These are phyloP conservation scores for Merluccius polli DNA, from an alignment of 2,797 vertebrate species.

Conservation along the genomic window DNA sequence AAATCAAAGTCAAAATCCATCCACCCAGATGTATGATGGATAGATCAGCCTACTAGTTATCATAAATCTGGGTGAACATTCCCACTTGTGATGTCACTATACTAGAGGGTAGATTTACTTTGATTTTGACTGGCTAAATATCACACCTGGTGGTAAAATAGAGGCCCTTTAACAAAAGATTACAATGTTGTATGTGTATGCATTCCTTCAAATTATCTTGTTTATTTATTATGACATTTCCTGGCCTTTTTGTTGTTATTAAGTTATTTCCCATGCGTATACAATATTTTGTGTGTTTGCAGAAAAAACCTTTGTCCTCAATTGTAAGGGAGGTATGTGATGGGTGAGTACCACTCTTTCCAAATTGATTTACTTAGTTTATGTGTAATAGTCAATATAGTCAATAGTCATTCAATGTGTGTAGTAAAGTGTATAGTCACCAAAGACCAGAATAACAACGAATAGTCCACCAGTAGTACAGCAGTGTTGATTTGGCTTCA, in stretches of 20 bases:
- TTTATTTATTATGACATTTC: neutral
- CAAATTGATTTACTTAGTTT: neutral
- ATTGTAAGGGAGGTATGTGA: slow-evolving; percentile 97
- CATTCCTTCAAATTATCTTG: neutral
- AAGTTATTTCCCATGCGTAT: neutral
- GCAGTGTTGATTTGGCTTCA: neutral
- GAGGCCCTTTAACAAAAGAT: neutral
- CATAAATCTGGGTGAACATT: no score
- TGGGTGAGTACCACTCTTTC: slow-evolving; percentile 76
- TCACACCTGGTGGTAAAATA: no score
- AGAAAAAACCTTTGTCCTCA: slow-evolving; percentile 95
- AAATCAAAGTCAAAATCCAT: no score
- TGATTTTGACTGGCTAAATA: no score
- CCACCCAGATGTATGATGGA: no score
- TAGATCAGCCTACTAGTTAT: no score
- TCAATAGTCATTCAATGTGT: neutral
- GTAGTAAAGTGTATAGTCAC: neutral
- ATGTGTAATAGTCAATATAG: neutral
- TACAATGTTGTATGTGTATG: neutral
- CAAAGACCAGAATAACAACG: neutral
- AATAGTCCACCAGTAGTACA: neutral
- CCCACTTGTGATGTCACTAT: no score
- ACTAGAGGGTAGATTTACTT: no score
- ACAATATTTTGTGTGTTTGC: slow-evolving; percentile 39
- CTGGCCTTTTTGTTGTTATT: neutral